A percentile compares a stretch with the other conserved stretches of the same genome.
phyloP scores from a whole-genome alignment of 2,888 invertebrate genomes.

The Napeogenes sylphis region DNA sequence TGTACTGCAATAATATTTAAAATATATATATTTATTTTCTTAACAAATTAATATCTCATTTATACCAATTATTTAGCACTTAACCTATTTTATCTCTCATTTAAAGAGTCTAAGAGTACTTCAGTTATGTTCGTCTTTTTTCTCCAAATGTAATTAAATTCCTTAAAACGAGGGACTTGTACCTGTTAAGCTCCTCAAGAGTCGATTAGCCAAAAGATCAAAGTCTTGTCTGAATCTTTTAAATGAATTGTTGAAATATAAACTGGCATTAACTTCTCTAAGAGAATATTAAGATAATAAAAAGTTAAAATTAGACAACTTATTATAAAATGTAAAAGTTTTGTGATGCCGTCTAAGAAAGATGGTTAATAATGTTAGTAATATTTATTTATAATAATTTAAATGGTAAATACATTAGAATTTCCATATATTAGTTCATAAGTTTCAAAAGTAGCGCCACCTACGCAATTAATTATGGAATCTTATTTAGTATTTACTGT shows the following conservation, averaged over 20 bases:
- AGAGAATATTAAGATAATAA: neutral
- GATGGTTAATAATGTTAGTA: no score
- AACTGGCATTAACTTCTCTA: conserved; percentile 24
- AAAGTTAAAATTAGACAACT: neutral
- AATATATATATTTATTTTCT: neutral
- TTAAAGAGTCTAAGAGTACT: conserved; percentile 4
- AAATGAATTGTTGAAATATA: conserved; percentile 27
- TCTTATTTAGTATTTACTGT: no score
- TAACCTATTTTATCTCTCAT: conserved; percentile 5
- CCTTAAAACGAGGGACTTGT: conserved; percentile 16
- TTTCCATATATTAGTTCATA: no score
- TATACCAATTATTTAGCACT: conserved; percentile 2
- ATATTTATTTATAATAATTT: no score
- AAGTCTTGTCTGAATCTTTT: conserved; percentile 23
- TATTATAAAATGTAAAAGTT: no score
- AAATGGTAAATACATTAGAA: no score
- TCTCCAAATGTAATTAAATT: conserved; percentile 26
- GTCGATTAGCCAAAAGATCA: conserved; percentile 28
- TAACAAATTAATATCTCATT: neutral
- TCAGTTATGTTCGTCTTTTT: conserved; percentile 9
- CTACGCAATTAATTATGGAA: no score
- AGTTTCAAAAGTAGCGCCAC: no score
- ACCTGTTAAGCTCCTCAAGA: conserved; percentile 27
- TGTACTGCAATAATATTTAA: no score
- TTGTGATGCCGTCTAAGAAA: no score